A percentile compares a stretch with the other conserved stretches of the same genome.
Evolutionary conservation across 2,113 vertebrate genomes (phyloP).

Genomic region (Centropristis striata): DNA sequence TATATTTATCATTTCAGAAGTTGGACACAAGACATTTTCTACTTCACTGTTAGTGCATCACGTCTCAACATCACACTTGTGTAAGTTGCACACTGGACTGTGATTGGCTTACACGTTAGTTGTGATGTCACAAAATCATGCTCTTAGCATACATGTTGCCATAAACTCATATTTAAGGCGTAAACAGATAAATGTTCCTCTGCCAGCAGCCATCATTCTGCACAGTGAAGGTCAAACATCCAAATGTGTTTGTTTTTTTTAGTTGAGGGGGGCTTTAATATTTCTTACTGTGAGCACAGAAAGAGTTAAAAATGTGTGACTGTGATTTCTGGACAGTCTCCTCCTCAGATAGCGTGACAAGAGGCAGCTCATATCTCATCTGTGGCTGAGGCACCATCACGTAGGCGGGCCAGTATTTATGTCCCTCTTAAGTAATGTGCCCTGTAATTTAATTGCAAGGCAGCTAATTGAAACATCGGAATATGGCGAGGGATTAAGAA

Average conservation of each 20-base stretch:
- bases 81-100: neutral
- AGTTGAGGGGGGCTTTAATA: neutral
- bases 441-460: constrained; percentile 92
- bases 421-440: constrained; percentile 87
- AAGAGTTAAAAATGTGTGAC: neutral
- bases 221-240: neutral
- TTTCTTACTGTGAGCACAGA: neutral
- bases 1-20: neutral
- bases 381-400: constrained; percentile 80
- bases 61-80: neutral
- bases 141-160: neutral
- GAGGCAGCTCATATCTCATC: constrained; percentile 72
- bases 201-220: neutral
- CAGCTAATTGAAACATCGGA: constrained; percentile 89
- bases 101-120: neutral
- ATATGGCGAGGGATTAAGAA: neutral
- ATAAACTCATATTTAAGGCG: neutral
- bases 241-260: neutral
- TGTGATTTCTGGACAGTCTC: neutral
- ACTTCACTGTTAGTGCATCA: neutral
- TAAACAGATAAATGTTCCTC: neutral
- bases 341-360: constrained; percentile 28
- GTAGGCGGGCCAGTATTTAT: constrained; percentile 90
- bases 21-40: neutral
- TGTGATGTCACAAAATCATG: neutral